Conservation (phyloP, 1,140 invertebrate genomes). For the Drosophila tristis region DNA sequence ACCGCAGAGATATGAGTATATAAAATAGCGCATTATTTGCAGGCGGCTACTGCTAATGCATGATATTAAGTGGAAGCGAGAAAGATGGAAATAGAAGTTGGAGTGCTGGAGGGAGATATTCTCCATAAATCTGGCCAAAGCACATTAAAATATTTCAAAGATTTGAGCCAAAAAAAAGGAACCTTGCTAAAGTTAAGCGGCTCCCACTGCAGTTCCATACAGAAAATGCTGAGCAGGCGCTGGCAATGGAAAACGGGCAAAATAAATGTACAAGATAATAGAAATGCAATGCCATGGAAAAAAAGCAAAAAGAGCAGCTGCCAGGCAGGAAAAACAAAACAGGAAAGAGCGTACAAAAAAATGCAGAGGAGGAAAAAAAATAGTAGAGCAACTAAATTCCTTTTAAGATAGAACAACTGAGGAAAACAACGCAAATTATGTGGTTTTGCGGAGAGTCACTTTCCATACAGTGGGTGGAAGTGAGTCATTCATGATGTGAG, state of each 20-base stretch:
- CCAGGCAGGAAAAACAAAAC: slow-evolving; percentile 24
- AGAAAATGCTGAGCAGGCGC: slow-evolving; percentile 47
- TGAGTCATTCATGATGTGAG: slow-evolving; percentile 13
- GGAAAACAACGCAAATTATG: slow-evolving; percentile 33
- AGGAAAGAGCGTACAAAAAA: slow-evolving; percentile 17
- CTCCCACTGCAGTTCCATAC: slow-evolving; percentile 44
- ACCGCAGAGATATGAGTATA: slow-evolving; percentile 50
- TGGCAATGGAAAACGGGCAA: slow-evolving; percentile 26
- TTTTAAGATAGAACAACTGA: slow-evolving; percentile 28
- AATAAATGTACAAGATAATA: slow-evolving; percentile 49
- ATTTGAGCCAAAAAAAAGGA: slow-evolving; percentile 29
- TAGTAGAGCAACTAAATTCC: slow-evolving; percentile 43
- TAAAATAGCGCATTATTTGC: slow-evolving; percentile 60
- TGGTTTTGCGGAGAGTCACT: slow-evolving; percentile 1
- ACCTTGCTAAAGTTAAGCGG: slow-evolving; percentile 29
- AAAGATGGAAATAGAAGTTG: slow-evolving; percentile 1
- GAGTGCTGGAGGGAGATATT: not conserved
- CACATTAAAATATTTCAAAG: slow-evolving; percentile 66
- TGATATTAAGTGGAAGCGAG: slow-evolving; percentile 35
- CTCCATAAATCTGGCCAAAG: slow-evolving; percentile 55
- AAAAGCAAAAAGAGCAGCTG: slow-evolving; percentile 34
- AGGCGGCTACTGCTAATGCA: slow-evolving; percentile 48
- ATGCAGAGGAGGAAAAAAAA: slow-evolving; percentile 27
- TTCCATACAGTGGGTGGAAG: not conserved
- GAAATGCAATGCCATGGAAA: slow-evolving; percentile 45